Percentiles rank a stretch among this genome's conserved stretches.
These are phyloP conservation scores for Pleuronectes platessa DNA, from an alignment of 2,113 vertebrate species.

Conservation along the genomic window DNA sequence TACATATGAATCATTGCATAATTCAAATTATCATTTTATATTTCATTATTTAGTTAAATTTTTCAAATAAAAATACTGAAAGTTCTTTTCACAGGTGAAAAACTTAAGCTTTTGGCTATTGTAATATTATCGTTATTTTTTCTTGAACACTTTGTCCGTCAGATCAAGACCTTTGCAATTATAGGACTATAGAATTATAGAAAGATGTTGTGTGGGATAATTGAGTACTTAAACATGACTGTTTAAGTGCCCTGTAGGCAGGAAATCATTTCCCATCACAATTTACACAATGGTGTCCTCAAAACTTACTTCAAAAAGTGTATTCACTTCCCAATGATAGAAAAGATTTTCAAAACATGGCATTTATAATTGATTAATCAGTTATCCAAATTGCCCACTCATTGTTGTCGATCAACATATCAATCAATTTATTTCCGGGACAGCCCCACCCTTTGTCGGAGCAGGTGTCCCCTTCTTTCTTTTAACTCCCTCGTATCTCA, in stretches of 20 bases:
- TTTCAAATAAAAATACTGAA: not conserved
- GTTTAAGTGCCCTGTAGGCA: too few relatives aligned
- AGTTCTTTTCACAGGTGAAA: not conserved
- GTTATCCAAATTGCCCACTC: not conserved
- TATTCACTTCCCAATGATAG: too few relatives aligned
- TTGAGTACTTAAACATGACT: too few relatives aligned
- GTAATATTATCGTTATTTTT: not conserved
- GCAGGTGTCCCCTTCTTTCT: not conserved
- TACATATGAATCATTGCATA: too few relatives aligned
- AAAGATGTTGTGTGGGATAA: too few relatives aligned
- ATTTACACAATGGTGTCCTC: not conserved
- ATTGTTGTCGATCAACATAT: not conserved
- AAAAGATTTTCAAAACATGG: too few relatives aligned
- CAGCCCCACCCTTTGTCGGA: not conserved
- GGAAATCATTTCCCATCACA: not conserved
- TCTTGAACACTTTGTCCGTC: not conserved
- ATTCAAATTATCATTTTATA: too few relatives aligned
- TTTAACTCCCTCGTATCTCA: constrained; percentile 13
- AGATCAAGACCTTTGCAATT: too few relatives aligned
- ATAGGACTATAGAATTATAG: too few relatives aligned
- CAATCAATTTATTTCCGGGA: not conserved
- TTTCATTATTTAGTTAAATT: not conserved
- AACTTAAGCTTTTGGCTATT: too few relatives aligned
- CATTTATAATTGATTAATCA: not conserved
- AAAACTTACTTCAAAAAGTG: not conserved